Conservation (phyloP, 2,797 vertebrate species). For the Enteromius viviparus region DNA sequence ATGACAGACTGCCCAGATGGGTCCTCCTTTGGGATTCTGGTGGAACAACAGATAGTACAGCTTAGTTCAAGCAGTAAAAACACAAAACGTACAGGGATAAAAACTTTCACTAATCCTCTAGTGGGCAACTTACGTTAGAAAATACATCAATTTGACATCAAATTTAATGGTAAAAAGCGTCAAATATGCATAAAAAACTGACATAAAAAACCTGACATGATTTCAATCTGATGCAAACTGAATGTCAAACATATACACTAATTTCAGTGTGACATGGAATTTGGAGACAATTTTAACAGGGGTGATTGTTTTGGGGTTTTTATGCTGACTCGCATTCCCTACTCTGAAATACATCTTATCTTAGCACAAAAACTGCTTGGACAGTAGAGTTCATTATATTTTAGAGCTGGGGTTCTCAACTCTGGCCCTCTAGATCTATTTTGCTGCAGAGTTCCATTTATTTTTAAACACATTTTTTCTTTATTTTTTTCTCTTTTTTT, state of each 20-base stretch:
- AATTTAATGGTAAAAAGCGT: neutral
- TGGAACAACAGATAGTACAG: neutral
- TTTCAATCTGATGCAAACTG: neutral
- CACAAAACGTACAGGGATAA: neutral
- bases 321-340: too few species aligned
- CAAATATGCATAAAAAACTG: neutral
- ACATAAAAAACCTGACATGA: too few species aligned
- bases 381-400: neutral
- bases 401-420: neutral
- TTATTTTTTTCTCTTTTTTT: too few species aligned
- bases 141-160: neutral
- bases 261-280: too few species aligned
- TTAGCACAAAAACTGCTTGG: too few species aligned
- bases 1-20: conserved; percentile 76
- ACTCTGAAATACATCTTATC: too few species aligned
- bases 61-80: neutral
- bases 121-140: neutral
- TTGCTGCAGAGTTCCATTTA: too few species aligned
- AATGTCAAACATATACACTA: neutral
- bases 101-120: neutral
- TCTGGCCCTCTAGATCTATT: too few species aligned
- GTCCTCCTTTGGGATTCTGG: conserved; percentile 79
- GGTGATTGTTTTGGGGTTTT: too few species aligned
- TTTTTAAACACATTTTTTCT: too few species aligned
- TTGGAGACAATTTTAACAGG: too few species aligned